Conservation (phyloP, 2,797 vertebrate species). For the Hydrolagus colliei region DNA sequence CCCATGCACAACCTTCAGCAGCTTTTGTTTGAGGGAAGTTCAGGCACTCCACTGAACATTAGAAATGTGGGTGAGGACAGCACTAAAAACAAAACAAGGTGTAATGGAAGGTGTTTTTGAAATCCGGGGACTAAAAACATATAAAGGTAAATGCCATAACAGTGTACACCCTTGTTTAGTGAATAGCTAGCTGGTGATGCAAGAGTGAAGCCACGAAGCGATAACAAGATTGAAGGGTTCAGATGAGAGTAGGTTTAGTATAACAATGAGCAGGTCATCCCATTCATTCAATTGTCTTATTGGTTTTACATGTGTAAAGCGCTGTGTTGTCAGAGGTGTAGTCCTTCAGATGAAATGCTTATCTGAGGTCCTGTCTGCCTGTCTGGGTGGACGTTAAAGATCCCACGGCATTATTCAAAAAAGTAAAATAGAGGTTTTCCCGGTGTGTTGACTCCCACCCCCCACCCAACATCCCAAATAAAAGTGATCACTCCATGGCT, state of each 20-base stretch:
- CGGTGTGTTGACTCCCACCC: too few relatives aligned
- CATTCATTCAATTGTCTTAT: neutral
- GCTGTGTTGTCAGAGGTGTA: too few relatives aligned
- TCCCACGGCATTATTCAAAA: too few relatives aligned
- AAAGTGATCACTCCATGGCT: too few relatives aligned
- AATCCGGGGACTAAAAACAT: neutral
- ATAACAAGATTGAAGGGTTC: neutral
- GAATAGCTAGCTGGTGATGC: neutral
- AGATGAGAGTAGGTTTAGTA: neutral
- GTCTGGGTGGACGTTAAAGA: too few relatives aligned
- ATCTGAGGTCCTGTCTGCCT: too few relatives aligned
- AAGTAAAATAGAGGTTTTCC: too few relatives aligned
- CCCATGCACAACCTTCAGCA: neutral
- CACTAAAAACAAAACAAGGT: neutral
- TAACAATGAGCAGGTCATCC: neutral
- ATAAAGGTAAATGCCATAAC: too few relatives aligned
- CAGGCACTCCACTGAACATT: neutral
- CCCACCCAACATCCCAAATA: too few relatives aligned
- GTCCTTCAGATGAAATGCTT: too few relatives aligned
- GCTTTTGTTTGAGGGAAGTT: neutral
- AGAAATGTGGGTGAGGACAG: neutral
- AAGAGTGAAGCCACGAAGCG: neutral
- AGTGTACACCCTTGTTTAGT: neutral
- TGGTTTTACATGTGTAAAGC: neutral
- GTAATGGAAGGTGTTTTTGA: neutral